Conservation (phyloP, 2,797 vertebrate species). For the Spinus olivaceus region DNA sequence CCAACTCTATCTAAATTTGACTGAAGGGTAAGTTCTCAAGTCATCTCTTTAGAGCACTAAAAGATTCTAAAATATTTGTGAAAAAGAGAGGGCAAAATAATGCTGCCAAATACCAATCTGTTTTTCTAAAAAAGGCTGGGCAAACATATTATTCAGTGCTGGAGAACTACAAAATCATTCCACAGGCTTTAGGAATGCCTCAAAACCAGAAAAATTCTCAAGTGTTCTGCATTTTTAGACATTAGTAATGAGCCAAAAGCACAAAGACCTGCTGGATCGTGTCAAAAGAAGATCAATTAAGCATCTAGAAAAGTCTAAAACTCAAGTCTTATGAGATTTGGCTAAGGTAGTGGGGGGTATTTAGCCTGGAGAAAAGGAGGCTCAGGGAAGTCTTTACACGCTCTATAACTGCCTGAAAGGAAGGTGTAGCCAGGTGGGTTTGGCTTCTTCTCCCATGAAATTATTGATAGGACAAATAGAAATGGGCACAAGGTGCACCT, state of each 20-base stretch:
- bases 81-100: background rate
- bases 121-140: background rate
- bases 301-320: background rate
- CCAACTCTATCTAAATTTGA: background rate
- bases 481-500: background rate
- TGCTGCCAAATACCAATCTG: background rate
- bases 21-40: background rate
- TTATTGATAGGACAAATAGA: background rate
- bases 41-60: background rate
- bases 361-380: background rate
- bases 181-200: background rate
- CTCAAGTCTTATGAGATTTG: background rate
- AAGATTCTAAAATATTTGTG: background rate
- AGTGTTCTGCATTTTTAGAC: background rate
- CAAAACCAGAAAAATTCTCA: background rate
- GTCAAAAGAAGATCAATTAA: background rate
- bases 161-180: background rate
- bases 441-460: background rate
- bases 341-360: fast-evolving
- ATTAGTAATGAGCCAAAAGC: background rate
- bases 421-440: fast-evolving
- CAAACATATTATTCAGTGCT: background rate
- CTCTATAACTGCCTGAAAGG: background rate
- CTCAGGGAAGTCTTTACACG: fast-evolving
- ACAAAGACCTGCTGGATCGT: fast-evolving